Conservation (phyloP, 2,113 vertebrate genomes). For the Marcusenius ussheri region DNA sequence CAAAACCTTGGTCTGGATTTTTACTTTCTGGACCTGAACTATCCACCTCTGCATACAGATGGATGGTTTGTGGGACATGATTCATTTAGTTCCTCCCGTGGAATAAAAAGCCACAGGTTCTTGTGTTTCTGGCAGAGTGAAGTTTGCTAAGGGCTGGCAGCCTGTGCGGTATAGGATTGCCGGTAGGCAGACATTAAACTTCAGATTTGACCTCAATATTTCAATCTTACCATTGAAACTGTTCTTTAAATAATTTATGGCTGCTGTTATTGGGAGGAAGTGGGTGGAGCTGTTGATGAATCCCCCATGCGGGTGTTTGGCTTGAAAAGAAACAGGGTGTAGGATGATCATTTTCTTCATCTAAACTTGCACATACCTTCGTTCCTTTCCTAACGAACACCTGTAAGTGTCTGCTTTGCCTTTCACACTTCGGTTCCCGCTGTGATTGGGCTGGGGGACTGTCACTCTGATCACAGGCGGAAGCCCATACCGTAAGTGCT, state of each 20-base stretch:
- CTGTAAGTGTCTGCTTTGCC: background rate
- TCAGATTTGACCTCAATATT: background rate
- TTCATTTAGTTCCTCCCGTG: background rate
- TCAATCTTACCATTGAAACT: background rate
- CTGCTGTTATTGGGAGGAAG: background rate
- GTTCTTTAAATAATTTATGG: background rate
- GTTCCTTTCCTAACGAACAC: background rate
- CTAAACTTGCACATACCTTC: background rate
- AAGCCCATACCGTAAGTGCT: background rate
- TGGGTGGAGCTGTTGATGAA: background rate
- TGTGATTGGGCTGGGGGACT: background rate
- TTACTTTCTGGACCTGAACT: no score
- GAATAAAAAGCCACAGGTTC: background rate
- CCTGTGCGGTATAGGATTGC: background rate
- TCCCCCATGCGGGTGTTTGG: background rate
- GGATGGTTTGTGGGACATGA: background rate
- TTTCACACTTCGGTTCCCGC: background rate
- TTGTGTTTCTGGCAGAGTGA: background rate
- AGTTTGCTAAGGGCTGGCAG: background rate
- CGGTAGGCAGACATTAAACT: background rate
- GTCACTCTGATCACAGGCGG: background rate
- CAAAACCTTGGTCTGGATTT: no score
- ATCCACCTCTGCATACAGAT: background rate
- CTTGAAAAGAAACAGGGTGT: background rate
- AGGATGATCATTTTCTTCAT: background rate